These are phyloP conservation scores for Chinchilla lanigera DNA, from an alignment of 2,113 vertebrate genomes.

Conservation along the genomic window DNA sequence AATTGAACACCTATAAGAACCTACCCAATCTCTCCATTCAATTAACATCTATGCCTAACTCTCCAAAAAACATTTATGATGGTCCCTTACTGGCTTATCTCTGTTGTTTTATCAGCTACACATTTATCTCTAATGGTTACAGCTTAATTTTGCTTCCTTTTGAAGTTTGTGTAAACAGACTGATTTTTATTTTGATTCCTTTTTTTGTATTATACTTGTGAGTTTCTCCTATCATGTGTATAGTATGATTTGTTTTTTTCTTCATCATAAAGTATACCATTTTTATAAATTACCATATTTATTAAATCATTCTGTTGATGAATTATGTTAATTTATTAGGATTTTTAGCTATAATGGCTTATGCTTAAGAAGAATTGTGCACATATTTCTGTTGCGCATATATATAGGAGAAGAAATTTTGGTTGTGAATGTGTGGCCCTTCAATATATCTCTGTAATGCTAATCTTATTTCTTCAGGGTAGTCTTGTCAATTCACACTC, in stretches of 20 bases:
- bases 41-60: background rate
- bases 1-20: background rate
- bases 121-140: background rate
- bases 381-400: background rate
- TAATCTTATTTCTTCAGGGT: background rate
- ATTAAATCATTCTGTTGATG: background rate
- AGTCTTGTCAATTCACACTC: background rate
- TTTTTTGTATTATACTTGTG: background rate
- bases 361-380: too few relatives aligned
- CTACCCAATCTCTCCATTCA: background rate
- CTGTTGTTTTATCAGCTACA: background rate
- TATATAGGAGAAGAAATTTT: background rate
- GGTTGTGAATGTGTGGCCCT: background rate
- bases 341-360: background rate
- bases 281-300: background rate
- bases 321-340: background rate
- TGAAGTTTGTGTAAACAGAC: background rate
- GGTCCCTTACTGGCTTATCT: background rate
- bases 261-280: background rate
- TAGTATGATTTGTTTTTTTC: background rate
- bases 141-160: background rate
- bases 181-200: background rate
- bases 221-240: background rate
- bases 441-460: background rate
- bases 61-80: background rate